Evolutionary conservation across 1,140 invertebrate genomes (phyloP), one percentile per base, ranked within the genome.

Genomic region (Pogonus chalceus): DNA sequence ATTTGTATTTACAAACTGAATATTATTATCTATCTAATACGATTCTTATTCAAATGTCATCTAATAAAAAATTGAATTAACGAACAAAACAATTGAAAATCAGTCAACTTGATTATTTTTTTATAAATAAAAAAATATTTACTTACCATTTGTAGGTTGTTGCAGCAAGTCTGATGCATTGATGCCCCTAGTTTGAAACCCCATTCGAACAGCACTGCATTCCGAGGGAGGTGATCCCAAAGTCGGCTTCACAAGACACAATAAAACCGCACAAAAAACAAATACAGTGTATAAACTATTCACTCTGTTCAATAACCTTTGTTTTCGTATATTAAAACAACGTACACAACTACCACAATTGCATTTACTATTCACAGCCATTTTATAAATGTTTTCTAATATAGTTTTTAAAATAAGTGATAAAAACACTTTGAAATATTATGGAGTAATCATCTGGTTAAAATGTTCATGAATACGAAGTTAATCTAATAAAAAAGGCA

Each of bases 361-460:
- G 37, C 37, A 43, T 43, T 18, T 43, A n/a, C n/a, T n/a, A 43
- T 43, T 43, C 37, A 43, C 37, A 43, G 37, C 37, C 37, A 43
- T 43, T 43, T 9, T 43, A 43, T 12, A 10, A 12, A 12, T 12
- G 9, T n/a, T n/a, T n/a, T n/a, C 4, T 18, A 18, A 12, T 4
- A 43, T 43, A 4, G 37, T 43, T 43, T 18, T 3, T 43, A 43
- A 4, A 43, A 43, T 4, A 31, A 43, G 9, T 43, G 37, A 4
- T 43, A 12, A 43, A 43, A 9, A 43, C 37, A 43, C 37, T 43
- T 12, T 12, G 18, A 12, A 31, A 31, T 31, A 31, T 14, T 31
- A 31, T 31, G 14, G 4, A 14, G 26, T 31, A 31, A 7, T 7
- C 26, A 31, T 31, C 26, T 31, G 26, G 4, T 31, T 31, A 31